Evolutionary conservation across 2,888 invertebrate species (phyloP).

Genomic region (Scaeva pyrastri): DNA sequence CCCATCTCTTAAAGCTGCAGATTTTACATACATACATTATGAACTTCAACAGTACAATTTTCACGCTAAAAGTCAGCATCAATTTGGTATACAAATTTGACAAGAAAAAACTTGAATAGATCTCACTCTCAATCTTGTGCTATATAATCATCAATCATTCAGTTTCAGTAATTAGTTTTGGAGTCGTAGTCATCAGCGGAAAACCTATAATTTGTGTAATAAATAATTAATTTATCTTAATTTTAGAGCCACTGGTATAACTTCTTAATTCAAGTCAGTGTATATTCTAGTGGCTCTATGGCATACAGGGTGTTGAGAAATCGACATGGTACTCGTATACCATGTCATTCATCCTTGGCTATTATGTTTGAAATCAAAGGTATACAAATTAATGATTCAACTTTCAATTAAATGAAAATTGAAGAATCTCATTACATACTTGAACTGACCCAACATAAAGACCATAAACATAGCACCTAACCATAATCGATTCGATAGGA

Average conservation of each 20-base stretch:
- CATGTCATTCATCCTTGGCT: constrained; percentile 34
- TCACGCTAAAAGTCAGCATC: constrained; percentile 20
- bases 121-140: constrained; percentile 8
- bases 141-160: constrained; percentile 38
- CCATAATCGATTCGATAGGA: constrained; percentile 13
- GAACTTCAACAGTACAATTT: not conserved
- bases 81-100: not conserved
- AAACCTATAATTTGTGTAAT: constrained; percentile 31
- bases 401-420: constrained; percentile 39
- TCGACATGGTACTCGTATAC: not conserved
- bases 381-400: constrained; percentile 48
- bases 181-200: not conserved
- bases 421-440: constrained; percentile 2
- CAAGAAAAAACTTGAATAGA: constrained; percentile 3
- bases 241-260: not conserved
- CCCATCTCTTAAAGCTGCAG: not conserved
- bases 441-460: constrained; percentile 6
- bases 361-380: not conserved
- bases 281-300: constrained; percentile 46
- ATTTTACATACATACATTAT: not conserved
- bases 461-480: not conserved
- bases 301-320: not conserved
- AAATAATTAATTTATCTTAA: constrained; percentile 46
- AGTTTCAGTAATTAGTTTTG: not conserved
- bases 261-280: constrained; percentile 52